Evolutionary conservation across 2,113 vertebrate species (phyloP), one percentile per base, ranked within the genome.

Genomic region (Romanogobio albipinnatus): DNA sequence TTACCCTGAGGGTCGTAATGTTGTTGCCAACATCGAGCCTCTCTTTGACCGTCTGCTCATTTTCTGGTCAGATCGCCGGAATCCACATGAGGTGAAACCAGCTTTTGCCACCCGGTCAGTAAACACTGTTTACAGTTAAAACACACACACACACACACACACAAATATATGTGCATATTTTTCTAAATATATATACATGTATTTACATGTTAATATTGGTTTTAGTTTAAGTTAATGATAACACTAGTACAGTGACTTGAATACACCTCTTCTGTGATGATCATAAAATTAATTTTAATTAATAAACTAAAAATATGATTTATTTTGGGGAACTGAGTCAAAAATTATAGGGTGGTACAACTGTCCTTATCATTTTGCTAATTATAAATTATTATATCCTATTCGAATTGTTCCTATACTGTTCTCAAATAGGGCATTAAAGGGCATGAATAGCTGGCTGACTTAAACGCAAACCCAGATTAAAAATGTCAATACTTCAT

Each of bases 51-150:
- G 97, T 19, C 91, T 98, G 92, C 95, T 98, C 26, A 94, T 98
- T 90, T 98, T 98, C 95, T 97, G 97, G 96, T 98, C 96, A 0
- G 97, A 98, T 88, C 95, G 97, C 80, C 94, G 96, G 84, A 98
- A 97, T 89, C 97, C 97, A 6, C 97, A 97, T 5, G 96, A 97
- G 92, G 97, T 98, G 87, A 97, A 96, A 83, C 97, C 97, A 11
- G 95, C 97, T 82, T 97, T 93, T 51, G 92, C 95, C 85, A 97
- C 94, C 79, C 96, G 97, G 97, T 98, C 85, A 91, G 92, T 19
- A 33, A 4, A 13, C 9, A 70, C 1, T 22, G 33, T 68, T 68
- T 36, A 66, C 64, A 39, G 33, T 43, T 71, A 71, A 7, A 2
- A 56, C 33, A 49, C 74, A 76, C 47, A 29, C 1, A 75, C 5